A percentile compares a stretch with the other conserved stretches of the same genome.
Conservation (phyloP, 2,113 vertebrate species). For the Dicerorhinus sumatrensis region DNA sequence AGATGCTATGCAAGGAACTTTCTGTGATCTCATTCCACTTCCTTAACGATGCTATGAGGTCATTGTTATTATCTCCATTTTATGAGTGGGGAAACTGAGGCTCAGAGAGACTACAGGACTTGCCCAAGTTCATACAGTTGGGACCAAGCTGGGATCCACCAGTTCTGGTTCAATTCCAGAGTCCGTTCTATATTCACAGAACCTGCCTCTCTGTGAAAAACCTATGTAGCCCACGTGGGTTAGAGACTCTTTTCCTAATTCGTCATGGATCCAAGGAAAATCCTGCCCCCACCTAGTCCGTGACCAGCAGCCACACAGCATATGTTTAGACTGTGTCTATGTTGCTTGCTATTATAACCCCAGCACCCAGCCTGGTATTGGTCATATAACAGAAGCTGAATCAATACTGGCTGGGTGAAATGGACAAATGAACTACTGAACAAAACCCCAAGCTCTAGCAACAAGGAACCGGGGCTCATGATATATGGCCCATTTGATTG, state of each 20-base stretch:
- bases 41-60: too few species aligned
- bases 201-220: background rate
- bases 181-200: background rate
- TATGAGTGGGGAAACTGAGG: background rate
- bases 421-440: background rate
- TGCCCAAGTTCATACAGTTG: background rate
- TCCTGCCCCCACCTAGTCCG: background rate
- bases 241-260: background rate
- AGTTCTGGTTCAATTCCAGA: background rate
- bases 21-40: background rate
- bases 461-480: background rate
- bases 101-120: background rate
- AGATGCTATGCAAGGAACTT: background rate
- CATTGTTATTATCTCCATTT: background rate
- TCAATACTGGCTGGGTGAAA: background rate
- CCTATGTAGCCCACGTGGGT: background rate
- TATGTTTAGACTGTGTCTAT: background rate
- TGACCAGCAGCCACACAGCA: background rate
- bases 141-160: background rate
- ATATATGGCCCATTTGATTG: background rate
- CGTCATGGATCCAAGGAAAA: background rate
- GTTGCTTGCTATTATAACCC: background rate
- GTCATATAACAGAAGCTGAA: background rate
- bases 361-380: background rate
- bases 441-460: background rate